These are phyloP conservation scores for Acanthisitta chloris DNA, from an alignment of 2,113 vertebrate species.

Conservation along the genomic window DNA sequence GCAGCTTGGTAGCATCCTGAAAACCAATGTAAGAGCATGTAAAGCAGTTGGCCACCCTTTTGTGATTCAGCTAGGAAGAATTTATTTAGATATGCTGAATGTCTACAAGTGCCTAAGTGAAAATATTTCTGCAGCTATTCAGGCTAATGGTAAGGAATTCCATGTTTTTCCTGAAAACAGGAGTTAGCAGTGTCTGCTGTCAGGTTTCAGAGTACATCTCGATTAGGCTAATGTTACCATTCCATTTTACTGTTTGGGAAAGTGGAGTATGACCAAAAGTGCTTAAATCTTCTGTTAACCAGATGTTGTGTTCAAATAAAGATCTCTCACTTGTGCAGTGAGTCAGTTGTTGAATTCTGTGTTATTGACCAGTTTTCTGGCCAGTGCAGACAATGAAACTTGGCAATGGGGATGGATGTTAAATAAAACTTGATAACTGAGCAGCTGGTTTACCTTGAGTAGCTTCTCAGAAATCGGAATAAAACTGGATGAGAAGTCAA, in stretches of 20 bases:
- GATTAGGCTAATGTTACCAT: too few species aligned
- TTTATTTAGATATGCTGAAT: slow-evolving; percentile 99
- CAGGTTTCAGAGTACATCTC: background rate
- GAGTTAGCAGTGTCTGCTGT: too few species aligned
- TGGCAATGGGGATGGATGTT: background rate
- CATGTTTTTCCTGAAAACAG: background rate
- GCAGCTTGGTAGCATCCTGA: slow-evolving; percentile 96
- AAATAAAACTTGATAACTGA: background rate
- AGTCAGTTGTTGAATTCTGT: background rate
- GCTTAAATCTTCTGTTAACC: background rate
- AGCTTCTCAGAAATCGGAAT: background rate
- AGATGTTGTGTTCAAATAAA: background rate
- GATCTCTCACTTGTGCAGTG: background rate
- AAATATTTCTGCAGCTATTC: slow-evolving; percentile 99
- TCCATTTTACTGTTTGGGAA: background rate
- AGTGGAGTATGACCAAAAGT: background rate
- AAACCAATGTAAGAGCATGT: slow-evolving; percentile 96
- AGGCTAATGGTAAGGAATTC: slow-evolving; percentile 88
- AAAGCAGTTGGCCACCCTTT: slow-evolving; percentile 98
- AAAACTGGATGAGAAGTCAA: background rate
- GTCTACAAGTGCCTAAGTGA: slow-evolving; percentile 99
- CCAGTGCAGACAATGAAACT: background rate
- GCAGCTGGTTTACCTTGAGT: background rate
- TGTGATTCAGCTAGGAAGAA: slow-evolving; percentile 96
- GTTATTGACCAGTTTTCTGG: background rate